phyloP scores from a whole-genome alignment of 2,888 invertebrate genomes.

The Coremacera marginata region DNA sequence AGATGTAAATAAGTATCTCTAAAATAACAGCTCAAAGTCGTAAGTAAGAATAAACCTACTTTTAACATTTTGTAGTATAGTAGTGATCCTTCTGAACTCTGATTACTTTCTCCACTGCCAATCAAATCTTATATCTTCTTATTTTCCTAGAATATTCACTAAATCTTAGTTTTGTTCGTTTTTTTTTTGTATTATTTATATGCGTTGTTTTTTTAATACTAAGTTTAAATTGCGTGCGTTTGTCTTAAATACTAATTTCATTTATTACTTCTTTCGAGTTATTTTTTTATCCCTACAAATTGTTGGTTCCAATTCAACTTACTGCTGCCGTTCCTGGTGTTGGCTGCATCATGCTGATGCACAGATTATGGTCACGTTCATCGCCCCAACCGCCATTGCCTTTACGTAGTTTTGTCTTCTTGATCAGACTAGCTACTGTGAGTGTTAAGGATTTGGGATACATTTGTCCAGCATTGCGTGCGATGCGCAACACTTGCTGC shows the following conservation, averaged over 20 bases:
- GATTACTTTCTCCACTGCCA: too few species aligned
- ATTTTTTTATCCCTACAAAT: background rate
- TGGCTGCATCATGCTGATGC: constrained; percentile 77
- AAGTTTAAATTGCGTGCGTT: background rate
- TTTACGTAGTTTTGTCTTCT: constrained; percentile 82
- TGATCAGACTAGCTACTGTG: constrained; percentile 76
- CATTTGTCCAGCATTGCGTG: constrained; percentile 75
- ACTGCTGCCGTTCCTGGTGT: constrained; percentile 51
- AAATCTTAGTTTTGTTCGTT: constrained; percentile 12
- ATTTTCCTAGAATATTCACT: background rate
- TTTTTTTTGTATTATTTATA: background rate
- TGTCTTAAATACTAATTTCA: background rate
- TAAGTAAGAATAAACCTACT: too few species aligned
- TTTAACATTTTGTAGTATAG: too few species aligned
- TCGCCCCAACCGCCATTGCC: constrained; percentile 99
- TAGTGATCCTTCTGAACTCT: too few species aligned
- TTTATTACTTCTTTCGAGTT: background rate
- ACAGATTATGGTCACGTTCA: constrained; percentile 83
- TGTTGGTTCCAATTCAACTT: constrained; percentile 14
- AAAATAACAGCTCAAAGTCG: too few species aligned
- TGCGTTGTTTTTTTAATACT: background rate
- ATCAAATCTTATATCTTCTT: too few species aligned
- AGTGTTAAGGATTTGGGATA: constrained; percentile 79
- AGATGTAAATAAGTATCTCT: background rate
- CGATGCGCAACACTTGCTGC: constrained; percentile 81